Percentiles rank a stretch among this genome's conserved stretches.
Evolutionary conservation across 1,140 invertebrate species (phyloP).

Genomic region (Pseudomyrmex gracilis): DNA sequence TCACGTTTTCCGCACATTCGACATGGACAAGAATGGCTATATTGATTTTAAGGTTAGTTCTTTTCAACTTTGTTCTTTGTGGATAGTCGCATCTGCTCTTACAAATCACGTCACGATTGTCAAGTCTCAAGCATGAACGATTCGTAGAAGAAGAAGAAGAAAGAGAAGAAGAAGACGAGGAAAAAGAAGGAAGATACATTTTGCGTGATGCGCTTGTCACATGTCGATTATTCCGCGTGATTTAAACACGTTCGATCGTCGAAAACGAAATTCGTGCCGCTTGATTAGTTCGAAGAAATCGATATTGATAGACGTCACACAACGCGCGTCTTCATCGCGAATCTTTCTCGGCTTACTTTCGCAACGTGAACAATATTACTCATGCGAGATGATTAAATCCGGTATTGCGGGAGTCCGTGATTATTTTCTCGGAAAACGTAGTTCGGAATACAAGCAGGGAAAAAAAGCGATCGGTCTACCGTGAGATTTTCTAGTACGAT

Average conservation of each 20-base stretch:
- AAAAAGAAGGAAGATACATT: neutral
- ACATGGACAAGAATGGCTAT: constrained; percentile 99
- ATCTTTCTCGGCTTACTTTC: too few species aligned
- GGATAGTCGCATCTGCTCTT: too few species aligned
- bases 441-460: neutral
- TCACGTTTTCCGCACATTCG: constrained; percentile 99
- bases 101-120: too few species aligned
- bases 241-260: constrained; percentile 29
- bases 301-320: neutral
- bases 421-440: neutral
- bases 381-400: constrained; percentile 10
- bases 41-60: constrained; percentile 96
- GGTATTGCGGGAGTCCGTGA: neutral
- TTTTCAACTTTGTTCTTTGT: neutral
- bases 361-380: constrained; percentile 2
- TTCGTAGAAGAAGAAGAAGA: constrained; percentile 12
- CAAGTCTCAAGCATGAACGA: constrained; percentile 4
- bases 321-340: too few species aligned
- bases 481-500: neutral
- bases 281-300: constrained; percentile 3
- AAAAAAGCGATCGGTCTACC: neutral
- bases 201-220: neutral
- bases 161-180: too few species aligned
- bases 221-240: constrained; percentile 35
- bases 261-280: neutral